Evolutionary conservation across 2,113 vertebrate genomes (phyloP).

Genomic region (Theropithecus gelada): DNA sequence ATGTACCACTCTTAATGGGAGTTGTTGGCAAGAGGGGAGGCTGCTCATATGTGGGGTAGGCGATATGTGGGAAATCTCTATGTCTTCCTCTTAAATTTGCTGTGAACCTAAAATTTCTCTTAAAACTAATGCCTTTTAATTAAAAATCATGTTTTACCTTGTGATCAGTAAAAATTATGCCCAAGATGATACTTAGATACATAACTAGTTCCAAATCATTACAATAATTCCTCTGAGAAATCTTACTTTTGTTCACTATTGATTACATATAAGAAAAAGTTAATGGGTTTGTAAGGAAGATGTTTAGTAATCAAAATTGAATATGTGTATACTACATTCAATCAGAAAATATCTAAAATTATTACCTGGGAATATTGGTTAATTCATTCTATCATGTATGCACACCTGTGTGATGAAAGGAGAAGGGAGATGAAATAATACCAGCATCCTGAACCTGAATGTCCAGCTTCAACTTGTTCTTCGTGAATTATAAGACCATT

Average conservation of each 20-base stretch:
- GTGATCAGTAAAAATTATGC: background rate
- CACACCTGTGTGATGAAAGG: background rate
- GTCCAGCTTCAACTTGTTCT: background rate
- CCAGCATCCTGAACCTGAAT: background rate
- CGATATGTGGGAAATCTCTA: background rate
- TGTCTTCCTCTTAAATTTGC: background rate
- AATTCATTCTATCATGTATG: background rate
- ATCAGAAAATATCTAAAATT: background rate
- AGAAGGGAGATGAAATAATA: background rate
- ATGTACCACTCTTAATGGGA: fast-evolving
- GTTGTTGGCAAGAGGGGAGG: background rate
- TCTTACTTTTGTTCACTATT: conserved; percentile 17
- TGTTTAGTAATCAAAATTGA: background rate
- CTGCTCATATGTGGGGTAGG: fast-evolving
- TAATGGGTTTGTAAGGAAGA: background rate
- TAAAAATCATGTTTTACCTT: background rate
- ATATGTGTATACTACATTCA: background rate
- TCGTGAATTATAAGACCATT: background rate
- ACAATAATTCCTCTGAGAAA: background rate
- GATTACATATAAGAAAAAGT: background rate
- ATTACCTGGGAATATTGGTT: background rate
- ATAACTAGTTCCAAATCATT: conserved; percentile 1
- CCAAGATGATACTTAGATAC: background rate
- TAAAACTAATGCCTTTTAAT: background rate
- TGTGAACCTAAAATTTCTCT: background rate